phyloP scores from a whole-genome alignment of 64 coral and sea anemone species.

The Porites australiensis region DNA sequence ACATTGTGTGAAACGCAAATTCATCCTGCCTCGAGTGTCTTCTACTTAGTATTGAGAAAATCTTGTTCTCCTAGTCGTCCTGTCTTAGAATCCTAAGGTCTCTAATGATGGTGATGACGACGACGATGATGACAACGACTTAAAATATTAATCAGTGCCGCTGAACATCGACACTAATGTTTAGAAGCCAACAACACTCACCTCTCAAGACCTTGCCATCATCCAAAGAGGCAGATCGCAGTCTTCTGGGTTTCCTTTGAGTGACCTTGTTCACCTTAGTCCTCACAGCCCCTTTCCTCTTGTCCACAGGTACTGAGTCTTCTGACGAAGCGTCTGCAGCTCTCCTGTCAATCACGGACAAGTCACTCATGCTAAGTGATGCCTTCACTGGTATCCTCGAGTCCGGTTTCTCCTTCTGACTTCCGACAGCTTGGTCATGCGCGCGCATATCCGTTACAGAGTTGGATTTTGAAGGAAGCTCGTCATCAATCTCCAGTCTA shows the following conservation, averaged over 20 bases:
- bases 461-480: constrained; percentile 49
- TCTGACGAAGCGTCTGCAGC: constrained; percentile 63
- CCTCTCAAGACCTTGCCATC: constrained; percentile 78
- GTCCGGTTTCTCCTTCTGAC: constrained; percentile 25
- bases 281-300: constrained; percentile 30
- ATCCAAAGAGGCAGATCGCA: constrained; percentile 86
- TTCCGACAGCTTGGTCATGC: background rate
- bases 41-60: too few species aligned
- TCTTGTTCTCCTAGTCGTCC: too few species aligned
- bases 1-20: too few species aligned
- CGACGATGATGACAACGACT: too few species aligned
- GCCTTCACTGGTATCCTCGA: constrained; percentile 62
- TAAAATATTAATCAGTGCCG: too few species aligned
- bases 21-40: too few species aligned
- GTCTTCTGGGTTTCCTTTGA: constrained; percentile 50
- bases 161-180: background rate
- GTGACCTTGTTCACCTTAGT: constrained; percentile 53
- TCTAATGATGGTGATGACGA: too few species aligned
- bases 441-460: constrained; percentile 67
- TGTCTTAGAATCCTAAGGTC: too few species aligned
- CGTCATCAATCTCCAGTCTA: constrained; percentile 16
- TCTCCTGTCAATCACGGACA: constrained; percentile 79
- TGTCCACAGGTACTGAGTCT: constrained; percentile 41
- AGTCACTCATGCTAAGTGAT: constrained; percentile 77
- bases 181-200: constrained; percentile 10